Evolutionary conservation across 1,140 invertebrate species (phyloP).

Genomic region (Drosophila rhopaloa): DNA sequence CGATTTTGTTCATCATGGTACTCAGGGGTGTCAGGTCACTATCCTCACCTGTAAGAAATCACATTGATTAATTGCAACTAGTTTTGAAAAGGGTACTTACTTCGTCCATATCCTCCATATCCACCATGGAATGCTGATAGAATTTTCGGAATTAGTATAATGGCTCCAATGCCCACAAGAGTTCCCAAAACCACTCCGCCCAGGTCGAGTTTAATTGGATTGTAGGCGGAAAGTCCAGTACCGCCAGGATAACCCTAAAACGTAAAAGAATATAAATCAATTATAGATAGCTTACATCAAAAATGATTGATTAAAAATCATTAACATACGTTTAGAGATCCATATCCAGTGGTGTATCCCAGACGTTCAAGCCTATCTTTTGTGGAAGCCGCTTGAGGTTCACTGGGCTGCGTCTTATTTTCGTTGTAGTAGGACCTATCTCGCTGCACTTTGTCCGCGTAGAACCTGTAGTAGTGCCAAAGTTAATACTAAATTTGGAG

Average conservation of each 20-base stretch:
- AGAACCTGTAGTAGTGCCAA: slow-evolving; percentile 38
- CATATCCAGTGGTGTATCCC: slow-evolving; percentile 82
- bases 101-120: slow-evolving; percentile 89
- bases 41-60: slow-evolving; percentile 85
- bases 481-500: neutral
- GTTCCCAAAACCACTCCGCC: slow-evolving; percentile 92
- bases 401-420: slow-evolving; percentile 67
- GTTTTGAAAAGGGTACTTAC: slow-evolving; percentile 84
- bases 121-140: slow-evolving; percentile 89
- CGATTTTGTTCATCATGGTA: slow-evolving; percentile 89
- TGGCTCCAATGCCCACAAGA: slow-evolving; percentile 91
- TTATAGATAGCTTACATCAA: neutral
- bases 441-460: slow-evolving; percentile 66
- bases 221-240: slow-evolving; percentile 86
- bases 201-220: slow-evolving; percentile 91
- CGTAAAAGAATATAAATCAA: neutral
- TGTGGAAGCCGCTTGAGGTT: slow-evolving; percentile 58
- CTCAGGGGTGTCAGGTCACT: slow-evolving; percentile 87
- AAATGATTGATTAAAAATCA: neutral
- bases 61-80: too few relatives aligned
- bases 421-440: slow-evolving; percentile 68
- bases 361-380: slow-evolving; percentile 80
- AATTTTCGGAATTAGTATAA: slow-evolving; percentile 91
- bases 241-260: slow-evolving; percentile 78
- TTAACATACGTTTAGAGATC: slow-evolving; percentile 68